Conservation (phyloP, 2,113 vertebrate species). For the Melanerpes formicivorus region DNA sequence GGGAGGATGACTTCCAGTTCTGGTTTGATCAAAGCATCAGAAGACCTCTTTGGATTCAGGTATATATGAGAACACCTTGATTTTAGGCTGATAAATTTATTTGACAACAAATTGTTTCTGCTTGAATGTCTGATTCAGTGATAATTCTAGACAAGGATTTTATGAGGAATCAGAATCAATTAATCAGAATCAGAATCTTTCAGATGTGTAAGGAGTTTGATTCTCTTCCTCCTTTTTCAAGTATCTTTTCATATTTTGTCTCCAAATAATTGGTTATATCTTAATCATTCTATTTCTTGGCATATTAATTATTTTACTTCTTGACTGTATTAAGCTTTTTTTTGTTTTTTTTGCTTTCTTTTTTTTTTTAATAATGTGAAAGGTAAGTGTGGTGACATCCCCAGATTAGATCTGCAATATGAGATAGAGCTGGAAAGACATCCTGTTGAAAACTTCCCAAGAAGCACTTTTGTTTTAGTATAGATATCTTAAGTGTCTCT, state of each 20-base stretch:
- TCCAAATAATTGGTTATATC: neutral
- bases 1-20: neutral
- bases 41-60: neutral
- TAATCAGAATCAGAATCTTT: neutral
- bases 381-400: neutral
- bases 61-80: neutral
- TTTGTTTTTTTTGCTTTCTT: neutral
- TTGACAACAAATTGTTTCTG: neutral
- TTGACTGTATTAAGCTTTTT: neutral
- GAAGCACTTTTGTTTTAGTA: neutral
- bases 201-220: neutral
- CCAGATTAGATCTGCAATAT: neutral
- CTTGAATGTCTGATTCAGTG: neutral
- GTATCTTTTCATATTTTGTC: neutral
- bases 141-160: neutral
- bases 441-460: neutral
- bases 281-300: neutral
- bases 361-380: neutral
- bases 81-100: neutral
- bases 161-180: neutral
- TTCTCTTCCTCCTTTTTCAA: neutral
- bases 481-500: neutral
- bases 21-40: neutral
- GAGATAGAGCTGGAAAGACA: neutral
- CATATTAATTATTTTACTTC: neutral